Evolutionary conservation across 2,888 invertebrate species (phyloP).

Genomic region (Drosophila fulvimacula): DNA sequence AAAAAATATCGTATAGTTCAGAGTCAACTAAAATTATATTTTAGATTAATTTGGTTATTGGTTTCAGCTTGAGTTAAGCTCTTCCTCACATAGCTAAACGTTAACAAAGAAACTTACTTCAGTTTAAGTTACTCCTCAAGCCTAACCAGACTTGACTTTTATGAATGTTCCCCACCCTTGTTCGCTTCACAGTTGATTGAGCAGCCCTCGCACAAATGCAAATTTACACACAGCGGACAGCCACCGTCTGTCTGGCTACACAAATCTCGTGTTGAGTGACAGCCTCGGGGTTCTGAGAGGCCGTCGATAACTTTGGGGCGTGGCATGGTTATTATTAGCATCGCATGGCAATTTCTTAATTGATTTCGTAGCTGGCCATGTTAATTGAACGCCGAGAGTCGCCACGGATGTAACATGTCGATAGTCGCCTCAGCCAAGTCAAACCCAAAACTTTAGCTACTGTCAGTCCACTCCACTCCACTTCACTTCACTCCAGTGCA

Average conservation of each 20-base stretch:
- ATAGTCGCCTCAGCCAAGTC: slow-evolving; percentile 55
- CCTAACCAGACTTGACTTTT: not conserved
- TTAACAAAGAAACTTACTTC: not conserved
- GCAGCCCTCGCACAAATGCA: slow-evolving; percentile 52
- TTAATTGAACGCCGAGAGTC: slow-evolving; percentile 53
- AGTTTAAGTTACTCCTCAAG: not conserved
- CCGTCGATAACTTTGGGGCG: slow-evolving; percentile 50
- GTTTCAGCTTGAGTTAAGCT: not conserved
- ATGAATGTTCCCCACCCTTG: not conserved
- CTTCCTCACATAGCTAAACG: not conserved
- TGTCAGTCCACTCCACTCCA: not conserved
- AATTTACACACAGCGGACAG: slow-evolving; percentile 29
- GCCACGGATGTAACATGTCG: slow-evolving; percentile 72
- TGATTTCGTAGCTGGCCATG: slow-evolving; percentile 70
- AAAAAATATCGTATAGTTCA: no score
- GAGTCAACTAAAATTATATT: no score
- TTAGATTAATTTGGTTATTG: no score
- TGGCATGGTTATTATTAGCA: slow-evolving; percentile 62
- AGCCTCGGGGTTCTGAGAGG: slow-evolving; percentile 37
- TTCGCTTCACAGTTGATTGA: slow-evolving; percentile 18
- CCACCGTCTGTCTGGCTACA: slow-evolving; percentile 15
- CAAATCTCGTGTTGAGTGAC: slow-evolving; percentile 31
- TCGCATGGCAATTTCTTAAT: slow-evolving; percentile 68
- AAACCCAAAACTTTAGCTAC: slow-evolving; percentile 18
- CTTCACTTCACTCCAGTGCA: slow-evolving; percentile 20